A percentile compares a stretch with the other conserved stretches of the same genome.
Evolutionary conservation across 2,888 invertebrate genomes (phyloP).

Genomic region (Orchesellides sinensis): DNA sequence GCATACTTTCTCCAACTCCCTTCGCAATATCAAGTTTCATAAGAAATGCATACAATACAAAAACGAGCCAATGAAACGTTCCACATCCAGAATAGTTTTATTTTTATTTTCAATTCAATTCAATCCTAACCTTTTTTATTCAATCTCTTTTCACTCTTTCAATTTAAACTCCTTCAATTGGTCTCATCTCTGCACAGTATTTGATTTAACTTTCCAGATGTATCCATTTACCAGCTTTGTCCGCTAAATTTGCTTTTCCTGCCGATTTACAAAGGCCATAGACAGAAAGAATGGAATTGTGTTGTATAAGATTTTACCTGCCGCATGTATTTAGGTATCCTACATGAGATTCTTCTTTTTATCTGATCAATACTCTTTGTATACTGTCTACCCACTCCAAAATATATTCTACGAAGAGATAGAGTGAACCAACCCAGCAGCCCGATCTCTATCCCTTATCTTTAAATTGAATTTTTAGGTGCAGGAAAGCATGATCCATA

Average conservation of each 20-base stretch:
- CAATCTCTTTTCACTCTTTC: conserved; percentile 62
- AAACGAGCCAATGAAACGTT: conserved; percentile 20
- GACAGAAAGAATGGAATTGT: not conserved
- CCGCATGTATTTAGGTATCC: too few species aligned
- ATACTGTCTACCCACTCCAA: too few species aligned
- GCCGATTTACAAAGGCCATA: conserved; percentile 35
- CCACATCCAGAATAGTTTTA: not conserved
- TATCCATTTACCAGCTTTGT: conserved; percentile 59
- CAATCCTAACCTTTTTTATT: conserved; percentile 44
- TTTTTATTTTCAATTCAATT: conserved; percentile 38
- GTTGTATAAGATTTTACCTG: conserved; percentile 54
- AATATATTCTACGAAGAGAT: conserved; percentile 14
- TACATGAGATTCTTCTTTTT: conserved; percentile 44
- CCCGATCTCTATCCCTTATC: conserved; percentile 56
- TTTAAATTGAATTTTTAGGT: conserved; percentile 66
- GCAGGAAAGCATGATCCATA: conserved; percentile 60
- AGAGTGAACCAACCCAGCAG: conserved; percentile 1
- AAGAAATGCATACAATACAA: conserved; percentile 18
- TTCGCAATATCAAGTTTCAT: not conserved
- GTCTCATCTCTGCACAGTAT: conserved; percentile 57
- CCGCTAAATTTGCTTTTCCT: conserved; percentile 59
- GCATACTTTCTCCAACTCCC: not conserved
- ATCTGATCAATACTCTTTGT: conserved; percentile 64
- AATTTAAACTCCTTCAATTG: conserved; percentile 64
- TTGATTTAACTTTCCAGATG: conserved; percentile 65